These are phyloP conservation scores for Cheilosia scutellata DNA, from an alignment of 2,888 invertebrate species.

Conservation along the genomic window DNA sequence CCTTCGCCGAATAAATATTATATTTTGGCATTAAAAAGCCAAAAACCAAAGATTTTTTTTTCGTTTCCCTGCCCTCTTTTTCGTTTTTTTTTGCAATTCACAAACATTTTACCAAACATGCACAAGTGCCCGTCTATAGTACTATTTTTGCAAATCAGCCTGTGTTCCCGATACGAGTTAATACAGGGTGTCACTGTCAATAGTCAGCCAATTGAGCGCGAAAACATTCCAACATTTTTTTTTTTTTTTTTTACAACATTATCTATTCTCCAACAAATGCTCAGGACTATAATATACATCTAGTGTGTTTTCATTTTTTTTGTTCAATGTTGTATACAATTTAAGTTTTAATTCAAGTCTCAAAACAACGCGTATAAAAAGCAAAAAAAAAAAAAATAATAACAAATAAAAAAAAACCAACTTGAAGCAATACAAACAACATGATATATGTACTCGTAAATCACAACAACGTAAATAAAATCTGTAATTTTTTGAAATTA, in stretches of 20 bases:
- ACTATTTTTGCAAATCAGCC: no score
- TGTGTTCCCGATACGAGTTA: no score
- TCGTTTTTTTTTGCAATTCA: background rate
- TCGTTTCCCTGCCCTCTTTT: background rate
- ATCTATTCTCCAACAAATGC: background rate
- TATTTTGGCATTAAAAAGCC: no score
- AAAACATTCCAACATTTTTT: background rate
- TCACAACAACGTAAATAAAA: conserved; percentile 51
- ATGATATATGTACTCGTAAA: conserved; percentile 32
- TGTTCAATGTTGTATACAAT: conserved; percentile 29
- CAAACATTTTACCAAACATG: no score
- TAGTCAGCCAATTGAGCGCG: background rate
- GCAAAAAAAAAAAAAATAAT: background rate
- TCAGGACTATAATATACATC: conserved; percentile 10
- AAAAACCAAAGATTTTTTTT: background rate
- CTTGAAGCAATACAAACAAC: conserved; percentile 54
- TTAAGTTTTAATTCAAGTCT: conserved; percentile 29
- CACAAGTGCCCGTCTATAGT: no score
- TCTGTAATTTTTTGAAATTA: conserved; percentile 46
- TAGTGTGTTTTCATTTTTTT: background rate
- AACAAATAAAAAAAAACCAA: conserved; percentile 44
- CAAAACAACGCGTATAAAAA: conserved; percentile 50
- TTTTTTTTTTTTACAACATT: background rate
- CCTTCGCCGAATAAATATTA: no score
- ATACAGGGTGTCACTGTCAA: no score